Percentiles rank a stretch among this genome's conserved stretches.
These are phyloP conservation scores for Diglossa cyanea DNA, from an alignment of 2,797 vertebrate species.

Conservation along the genomic window DNA sequence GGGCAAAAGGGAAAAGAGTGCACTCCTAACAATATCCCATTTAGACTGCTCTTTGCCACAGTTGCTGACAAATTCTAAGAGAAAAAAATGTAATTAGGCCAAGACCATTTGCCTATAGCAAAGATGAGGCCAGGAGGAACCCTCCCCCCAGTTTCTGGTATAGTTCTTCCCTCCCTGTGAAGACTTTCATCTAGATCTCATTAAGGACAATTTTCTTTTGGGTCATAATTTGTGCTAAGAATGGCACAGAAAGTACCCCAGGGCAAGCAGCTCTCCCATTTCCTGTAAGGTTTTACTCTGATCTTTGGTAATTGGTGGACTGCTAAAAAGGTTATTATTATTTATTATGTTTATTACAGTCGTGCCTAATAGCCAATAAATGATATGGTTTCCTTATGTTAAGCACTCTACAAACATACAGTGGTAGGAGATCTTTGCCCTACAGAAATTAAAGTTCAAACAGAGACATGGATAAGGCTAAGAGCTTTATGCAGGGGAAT, in stretches of 20 bases:
- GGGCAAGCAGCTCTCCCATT: neutral
- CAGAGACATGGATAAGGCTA: neutral
- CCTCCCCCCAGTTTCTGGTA: neutral
- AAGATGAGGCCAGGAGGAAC: neutral
- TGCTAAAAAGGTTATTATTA: slow-evolving; percentile 32
- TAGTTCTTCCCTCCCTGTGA: neutral
- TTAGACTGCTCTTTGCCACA: neutral
- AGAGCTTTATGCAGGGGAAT: neutral
- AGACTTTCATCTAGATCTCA: slow-evolving; percentile 38
- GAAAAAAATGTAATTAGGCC: neutral
- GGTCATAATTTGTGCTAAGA: slow-evolving; percentile 42
- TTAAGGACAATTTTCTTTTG: slow-evolving; percentile 48
- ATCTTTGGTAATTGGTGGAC: slow-evolving; percentile 34
- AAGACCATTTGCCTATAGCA: neutral
- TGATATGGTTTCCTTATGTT: neutral
- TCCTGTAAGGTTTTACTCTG: slow-evolving; percentile 39
- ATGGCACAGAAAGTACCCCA: slow-evolving; percentile 13
- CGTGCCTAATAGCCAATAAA: neutral
- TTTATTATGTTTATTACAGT: slow-evolving; percentile 47
- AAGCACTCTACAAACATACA: neutral
- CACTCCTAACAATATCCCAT: neutral
- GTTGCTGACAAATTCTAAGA: neutral
- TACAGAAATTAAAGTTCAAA: neutral
- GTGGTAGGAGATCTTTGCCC: neutral
- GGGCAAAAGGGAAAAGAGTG: neutral